Conservation (phyloP, 2,797 vertebrate species). For the Danio tinwini region DNA sequence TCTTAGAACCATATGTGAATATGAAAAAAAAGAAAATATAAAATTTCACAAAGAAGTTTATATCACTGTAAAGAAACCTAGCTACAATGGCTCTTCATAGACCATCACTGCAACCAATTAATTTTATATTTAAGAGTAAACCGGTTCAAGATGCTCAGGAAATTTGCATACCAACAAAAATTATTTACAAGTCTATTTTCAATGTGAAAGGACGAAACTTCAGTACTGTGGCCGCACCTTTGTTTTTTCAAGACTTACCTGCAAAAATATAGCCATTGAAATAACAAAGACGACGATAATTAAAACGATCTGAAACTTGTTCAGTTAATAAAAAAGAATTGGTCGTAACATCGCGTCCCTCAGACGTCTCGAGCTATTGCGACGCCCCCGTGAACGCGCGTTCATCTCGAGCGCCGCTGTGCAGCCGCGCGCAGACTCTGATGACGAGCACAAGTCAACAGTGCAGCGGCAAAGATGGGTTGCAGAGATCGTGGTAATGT, state of each 20-base stretch:
- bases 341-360: neutral
- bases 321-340: neutral
- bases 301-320: too few species aligned
- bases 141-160: too few species aligned
- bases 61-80: too few species aligned
- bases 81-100: too few species aligned
- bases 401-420: slow-evolving; percentile 16
- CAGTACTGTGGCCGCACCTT: neutral
- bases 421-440: slow-evolving; percentile 8
- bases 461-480: slow-evolving; percentile 19
- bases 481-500: slow-evolving; percentile 19
- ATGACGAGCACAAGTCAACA: slow-evolving; percentile 17
- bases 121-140: too few species aligned
- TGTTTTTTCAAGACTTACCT: neutral
- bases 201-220: neutral
- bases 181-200: neutral
- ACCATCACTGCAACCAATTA: too few species aligned
- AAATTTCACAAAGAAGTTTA: too few species aligned
- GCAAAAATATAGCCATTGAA: neutral
- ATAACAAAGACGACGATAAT: neutral
- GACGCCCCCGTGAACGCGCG: slow-evolving; percentile 33
- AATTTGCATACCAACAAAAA: neutral
- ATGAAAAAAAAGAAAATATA: too few species aligned
- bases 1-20: too few species aligned
- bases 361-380: slow-evolving; percentile 23